Conservation (phyloP, 1,140 invertebrate species). For the Nasonia longicornis region DNA sequence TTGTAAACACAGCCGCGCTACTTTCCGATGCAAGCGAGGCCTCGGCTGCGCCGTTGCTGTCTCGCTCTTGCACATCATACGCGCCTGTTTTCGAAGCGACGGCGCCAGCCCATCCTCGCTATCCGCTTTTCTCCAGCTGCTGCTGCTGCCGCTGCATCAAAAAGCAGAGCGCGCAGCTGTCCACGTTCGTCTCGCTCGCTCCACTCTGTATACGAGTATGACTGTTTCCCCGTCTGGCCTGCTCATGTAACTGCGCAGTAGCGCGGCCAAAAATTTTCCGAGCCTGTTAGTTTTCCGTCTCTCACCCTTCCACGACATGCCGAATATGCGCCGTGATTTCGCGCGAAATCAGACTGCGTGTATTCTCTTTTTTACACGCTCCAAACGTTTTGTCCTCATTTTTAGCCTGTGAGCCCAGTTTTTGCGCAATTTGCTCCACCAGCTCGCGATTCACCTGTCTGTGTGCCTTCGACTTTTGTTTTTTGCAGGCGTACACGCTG, state of each 20-base stretch:
- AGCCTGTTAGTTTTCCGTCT: neutral
- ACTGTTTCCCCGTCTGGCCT: neutral
- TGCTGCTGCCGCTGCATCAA: neutral
- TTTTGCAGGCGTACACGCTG: no score
- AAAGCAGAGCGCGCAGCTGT: conserved; percentile 3
- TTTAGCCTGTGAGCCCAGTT: neutral
- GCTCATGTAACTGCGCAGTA: no score
- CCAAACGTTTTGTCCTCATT: neutral
- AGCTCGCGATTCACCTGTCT: neutral
- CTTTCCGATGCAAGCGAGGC: conserved; percentile 53
- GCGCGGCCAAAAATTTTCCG: neutral
- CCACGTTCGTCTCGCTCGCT: neutral
- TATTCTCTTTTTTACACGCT: neutral
- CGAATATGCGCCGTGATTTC: neutral
- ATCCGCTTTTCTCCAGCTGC: neutral
- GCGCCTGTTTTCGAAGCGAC: conserved; percentile 9
- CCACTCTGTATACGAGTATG: neutral
- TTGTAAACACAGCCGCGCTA: conserved; percentile 59
- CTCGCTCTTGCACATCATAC: conserved; percentile 1
- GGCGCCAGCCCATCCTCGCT: conserved; percentile 5
- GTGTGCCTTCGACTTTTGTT: no score
- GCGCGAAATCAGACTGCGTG: neutral
- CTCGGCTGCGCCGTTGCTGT: conserved; percentile 19
- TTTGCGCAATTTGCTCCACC: neutral
- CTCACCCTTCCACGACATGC: neutral